Base-by-base conservation (phyloP, 2,113 vertebrate species). In the Calidris pugnax region DNA sequence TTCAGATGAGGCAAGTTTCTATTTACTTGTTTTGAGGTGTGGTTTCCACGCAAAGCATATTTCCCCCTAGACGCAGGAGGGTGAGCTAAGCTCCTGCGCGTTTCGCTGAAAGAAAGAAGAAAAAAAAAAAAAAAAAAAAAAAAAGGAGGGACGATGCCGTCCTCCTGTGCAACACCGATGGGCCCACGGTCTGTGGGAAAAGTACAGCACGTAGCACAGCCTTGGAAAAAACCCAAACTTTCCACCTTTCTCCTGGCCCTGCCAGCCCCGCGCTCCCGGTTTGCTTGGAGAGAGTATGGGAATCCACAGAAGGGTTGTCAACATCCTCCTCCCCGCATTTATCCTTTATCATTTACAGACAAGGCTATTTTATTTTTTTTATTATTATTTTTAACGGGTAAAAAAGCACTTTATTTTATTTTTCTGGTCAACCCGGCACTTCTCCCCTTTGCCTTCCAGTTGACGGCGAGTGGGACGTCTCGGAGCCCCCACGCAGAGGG, bases 1-100 rank as follows among this genome's bases (percentile, higher is more conserved):
- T n/a, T n/a, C n/a, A n/a, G n/a, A n/a, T 80, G 83, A 89, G 71
- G 57, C 94, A 89, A 89, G 93, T 96, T 95, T 94, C 93, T 89
- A 33, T 94, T 90, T 75, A 69, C 80, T 92, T 82, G 75, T 79
- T 68, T 75, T 81, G 91, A 94, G 73, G 77, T 91, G 94, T 78
- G 80, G 89, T 92, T 93, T 84, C 66, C 11, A 27, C 12, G 33
- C 51, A 64, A 19, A 91, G 60, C 64, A 0, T 71, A 10, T 84
- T 92, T 77, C 64, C 50, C 50, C 14, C 41, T 48, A 60, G 77
- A 59, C 41, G 4, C 43, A 18, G 55, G 30, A 75, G 18, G 48
- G 48, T 87, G 78, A 87, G 75, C 77, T 66, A 14, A 71, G 60
- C 81, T 85, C 75, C 51, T 2, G 27, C 72, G 2, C 26, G 55